Conservation (phyloP, 2,113 vertebrate species). For the Prionailurus bengalensis region DNA sequence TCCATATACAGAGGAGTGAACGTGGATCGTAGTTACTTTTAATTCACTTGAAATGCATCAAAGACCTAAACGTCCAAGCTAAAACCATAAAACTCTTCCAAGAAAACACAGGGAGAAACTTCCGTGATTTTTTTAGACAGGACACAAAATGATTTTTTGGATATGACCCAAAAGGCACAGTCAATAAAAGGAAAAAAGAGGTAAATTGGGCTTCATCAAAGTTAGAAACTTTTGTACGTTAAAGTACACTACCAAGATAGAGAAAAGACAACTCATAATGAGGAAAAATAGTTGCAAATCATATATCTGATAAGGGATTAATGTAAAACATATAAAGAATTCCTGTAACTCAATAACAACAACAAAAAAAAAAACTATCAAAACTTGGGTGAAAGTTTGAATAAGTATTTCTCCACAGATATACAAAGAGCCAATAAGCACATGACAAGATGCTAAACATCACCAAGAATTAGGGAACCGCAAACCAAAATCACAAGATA, state of each 20-base stretch:
- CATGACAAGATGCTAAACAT: background rate
- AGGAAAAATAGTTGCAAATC: background rate
- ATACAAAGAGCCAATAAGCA: background rate
- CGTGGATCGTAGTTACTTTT: background rate
- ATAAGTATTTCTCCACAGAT: conserved; percentile 17
- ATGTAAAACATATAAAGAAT: background rate
- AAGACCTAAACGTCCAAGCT: background rate
- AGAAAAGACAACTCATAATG: background rate
- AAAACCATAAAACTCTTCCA: background rate
- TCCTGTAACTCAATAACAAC: background rate
- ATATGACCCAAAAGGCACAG: background rate
- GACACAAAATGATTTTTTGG: background rate
- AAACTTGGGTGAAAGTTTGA: background rate
- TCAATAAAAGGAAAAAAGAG: background rate
- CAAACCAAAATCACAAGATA: background rate
- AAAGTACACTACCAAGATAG: background rate
- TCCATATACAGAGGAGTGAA: background rate
- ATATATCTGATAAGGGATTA: background rate
- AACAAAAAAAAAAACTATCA: background rate
- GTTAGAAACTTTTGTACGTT: background rate
- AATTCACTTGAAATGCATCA: background rate
- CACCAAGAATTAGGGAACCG: background rate
- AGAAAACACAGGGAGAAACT: background rate
- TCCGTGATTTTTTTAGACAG: background rate
- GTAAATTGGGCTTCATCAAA: background rate